Conservation (phyloP, 1,140 invertebrate genomes). For the Polypedilum vanderplanki region DNA sequence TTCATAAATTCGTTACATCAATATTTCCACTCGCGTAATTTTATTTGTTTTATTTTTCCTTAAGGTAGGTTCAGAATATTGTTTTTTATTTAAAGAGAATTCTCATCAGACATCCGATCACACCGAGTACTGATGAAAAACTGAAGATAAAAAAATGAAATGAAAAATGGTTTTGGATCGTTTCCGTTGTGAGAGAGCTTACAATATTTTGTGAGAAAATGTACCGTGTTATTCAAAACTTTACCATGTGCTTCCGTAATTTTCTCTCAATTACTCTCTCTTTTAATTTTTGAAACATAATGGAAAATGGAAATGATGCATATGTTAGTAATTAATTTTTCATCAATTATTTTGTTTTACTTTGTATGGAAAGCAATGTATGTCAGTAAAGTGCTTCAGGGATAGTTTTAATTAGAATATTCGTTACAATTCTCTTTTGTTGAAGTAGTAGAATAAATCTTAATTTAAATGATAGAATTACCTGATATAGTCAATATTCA, state of each 20-base stretch:
- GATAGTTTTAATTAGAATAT: no score
- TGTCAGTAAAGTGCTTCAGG: no score
- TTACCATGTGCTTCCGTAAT: not conserved
- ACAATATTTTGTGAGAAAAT: not conserved
- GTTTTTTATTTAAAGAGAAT: no score
- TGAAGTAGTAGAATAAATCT: no score
- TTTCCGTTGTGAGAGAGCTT: not conserved
- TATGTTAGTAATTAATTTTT: not conserved
- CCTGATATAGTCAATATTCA: no score
- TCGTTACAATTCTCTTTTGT: no score
- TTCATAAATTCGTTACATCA: no score
- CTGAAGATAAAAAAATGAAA: slow-evolving; percentile 18
- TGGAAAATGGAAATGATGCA: not conserved
- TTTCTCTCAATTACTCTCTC: not conserved
- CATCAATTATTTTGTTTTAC: not conserved
- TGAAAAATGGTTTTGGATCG: not conserved
- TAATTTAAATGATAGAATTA: no score
- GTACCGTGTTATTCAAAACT: not conserved
- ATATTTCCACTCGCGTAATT: no score
- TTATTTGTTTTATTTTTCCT: no score
- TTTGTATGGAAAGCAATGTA: no score
- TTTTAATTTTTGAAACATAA: not conserved
- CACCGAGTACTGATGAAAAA: not conserved
- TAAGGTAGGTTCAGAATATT: no score
- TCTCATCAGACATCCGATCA: not conserved